phyloP scores from a whole-genome alignment of 2,888 invertebrate genomes.

The Lochmaea capreae region DNA sequence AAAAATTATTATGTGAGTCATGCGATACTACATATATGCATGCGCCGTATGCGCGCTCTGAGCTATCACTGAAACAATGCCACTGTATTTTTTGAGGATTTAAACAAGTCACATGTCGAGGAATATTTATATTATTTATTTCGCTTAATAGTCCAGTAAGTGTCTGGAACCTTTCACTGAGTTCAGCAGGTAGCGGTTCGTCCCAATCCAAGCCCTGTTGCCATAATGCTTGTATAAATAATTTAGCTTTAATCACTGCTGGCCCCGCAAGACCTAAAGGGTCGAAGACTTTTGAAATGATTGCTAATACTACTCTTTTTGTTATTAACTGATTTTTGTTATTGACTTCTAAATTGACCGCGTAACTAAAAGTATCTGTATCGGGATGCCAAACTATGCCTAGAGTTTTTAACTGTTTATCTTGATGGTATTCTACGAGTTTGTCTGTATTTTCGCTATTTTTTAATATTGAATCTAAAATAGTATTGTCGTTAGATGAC shows the following conservation, averaged over 20 bases:
- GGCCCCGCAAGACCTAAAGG: slow-evolving; percentile 37
- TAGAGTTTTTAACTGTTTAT: slow-evolving; percentile 31
- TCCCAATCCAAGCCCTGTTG: slow-evolving; percentile 28
- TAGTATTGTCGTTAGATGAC: slow-evolving; percentile 33
- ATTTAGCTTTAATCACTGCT: slow-evolving; percentile 27
- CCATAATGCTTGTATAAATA: slow-evolving; percentile 40
- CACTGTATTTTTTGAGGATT: too few relatives aligned
- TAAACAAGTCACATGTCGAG: too few relatives aligned
- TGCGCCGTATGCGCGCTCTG: too few relatives aligned
- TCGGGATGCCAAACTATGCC: slow-evolving; percentile 34
- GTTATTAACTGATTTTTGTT: slow-evolving; percentile 10
- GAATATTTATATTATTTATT: not conserved
- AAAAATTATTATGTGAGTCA: too few relatives aligned
- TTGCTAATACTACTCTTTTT: slow-evolving; percentile 6
- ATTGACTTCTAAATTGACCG: slow-evolving; percentile 11
- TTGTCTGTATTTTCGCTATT: slow-evolving; percentile 17
- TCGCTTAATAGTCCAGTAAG: not conserved
- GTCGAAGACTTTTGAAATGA: slow-evolving; percentile 31
- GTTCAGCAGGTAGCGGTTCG: not conserved
- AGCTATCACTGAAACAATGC: too few relatives aligned
- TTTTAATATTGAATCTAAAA: slow-evolving; percentile 27
- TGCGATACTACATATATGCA: too few relatives aligned
- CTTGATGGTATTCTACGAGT: slow-evolving; percentile 22
- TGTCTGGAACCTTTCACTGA: not conserved
- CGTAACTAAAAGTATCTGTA: slow-evolving; percentile 25